Conservation (phyloP, 1,140 invertebrate species). For the Steinernema feltiae region DNA sequence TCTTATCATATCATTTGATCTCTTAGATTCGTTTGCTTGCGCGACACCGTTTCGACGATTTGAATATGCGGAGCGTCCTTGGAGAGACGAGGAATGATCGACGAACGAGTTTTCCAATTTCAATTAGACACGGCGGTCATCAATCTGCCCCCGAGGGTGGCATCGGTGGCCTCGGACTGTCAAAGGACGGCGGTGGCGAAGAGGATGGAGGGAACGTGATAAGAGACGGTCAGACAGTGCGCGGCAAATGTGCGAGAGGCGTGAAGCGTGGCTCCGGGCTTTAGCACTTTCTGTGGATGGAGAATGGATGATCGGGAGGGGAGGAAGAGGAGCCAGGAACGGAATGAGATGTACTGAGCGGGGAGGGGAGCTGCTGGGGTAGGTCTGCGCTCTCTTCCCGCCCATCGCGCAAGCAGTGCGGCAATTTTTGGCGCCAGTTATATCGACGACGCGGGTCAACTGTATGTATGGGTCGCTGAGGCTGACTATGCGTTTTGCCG, state of each 20-base stretch:
- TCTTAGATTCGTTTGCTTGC: neutral
- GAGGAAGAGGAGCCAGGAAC: neutral
- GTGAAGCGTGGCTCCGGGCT: neutral
- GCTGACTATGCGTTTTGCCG: too few species aligned
- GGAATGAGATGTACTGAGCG: neutral
- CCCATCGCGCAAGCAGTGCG: constrained; percentile 8
- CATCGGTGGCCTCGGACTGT: neutral
- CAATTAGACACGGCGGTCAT: constrained; percentile 11
- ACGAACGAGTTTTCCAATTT: constrained; percentile 7
- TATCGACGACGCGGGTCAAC: neutral
- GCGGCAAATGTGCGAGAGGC: neutral
- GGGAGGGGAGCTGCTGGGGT: too few species aligned
- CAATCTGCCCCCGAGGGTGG: neutral
- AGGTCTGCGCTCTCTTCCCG: too few species aligned
- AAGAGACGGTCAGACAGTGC: neutral
- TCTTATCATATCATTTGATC: constrained; percentile 12
- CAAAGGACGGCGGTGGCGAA: neutral
- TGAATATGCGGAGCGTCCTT: neutral
- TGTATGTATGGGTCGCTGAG: too few species aligned
- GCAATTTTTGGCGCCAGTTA: constrained; percentile 2
- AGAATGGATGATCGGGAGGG: neutral
- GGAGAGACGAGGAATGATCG: neutral
- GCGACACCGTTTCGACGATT: neutral
- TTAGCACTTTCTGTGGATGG: neutral
- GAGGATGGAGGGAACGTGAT: neutral